Evolutionary conservation across 1,140 invertebrate species (phyloP), one percentile per base, ranked within the genome.

Genomic region (Drosophila insularis): DNA sequence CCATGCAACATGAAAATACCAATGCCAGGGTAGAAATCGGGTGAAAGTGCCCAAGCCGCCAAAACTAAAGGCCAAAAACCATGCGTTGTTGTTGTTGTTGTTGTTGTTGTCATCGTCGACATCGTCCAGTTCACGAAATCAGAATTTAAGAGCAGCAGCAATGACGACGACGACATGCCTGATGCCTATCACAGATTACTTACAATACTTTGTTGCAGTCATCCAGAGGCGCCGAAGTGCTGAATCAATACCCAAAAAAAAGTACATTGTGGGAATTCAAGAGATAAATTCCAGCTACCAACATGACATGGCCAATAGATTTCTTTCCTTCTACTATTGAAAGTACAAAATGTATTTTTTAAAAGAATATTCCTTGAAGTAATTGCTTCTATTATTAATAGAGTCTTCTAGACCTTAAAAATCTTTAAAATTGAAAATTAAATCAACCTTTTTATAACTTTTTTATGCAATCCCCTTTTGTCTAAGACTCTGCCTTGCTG

Each of bases 141-240:
- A 82, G 76, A 89, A 87, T 86, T 86, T 86, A 86, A 86, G 78
- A 86, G 81, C 80, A 81, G 71, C 71, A 59, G 54, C 65, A 71
- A 73, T 65, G 27, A 73, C 46, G 65, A 64, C 53, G 75, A 79
- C 65, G 68, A 69, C 76, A 74, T 76, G 74, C 72, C 81, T 79
- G 82, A 86, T 87, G 82, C 79, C 84, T 87, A 86, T 86, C 79
- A 79, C 64, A 86, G 84, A 82, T 86, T 81, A 85, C 78, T 74
- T 62, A 23, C 74, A 72, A 81, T 66, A 78, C 84, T 69, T 72
- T 72, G 80, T 60, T 71, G 64, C 58, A 66, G 68, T 67, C 67
- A 66, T 23, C 8, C 55, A 58, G 14, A n/a, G 10, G 55, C 31
- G 54, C 23, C 46, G 17, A 55, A 14, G 1, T 13, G 31, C 3